These are phyloP conservation scores for Drosophila rubida DNA, from an alignment of 2,888 invertebrate genomes.

Conservation along the genomic window DNA sequence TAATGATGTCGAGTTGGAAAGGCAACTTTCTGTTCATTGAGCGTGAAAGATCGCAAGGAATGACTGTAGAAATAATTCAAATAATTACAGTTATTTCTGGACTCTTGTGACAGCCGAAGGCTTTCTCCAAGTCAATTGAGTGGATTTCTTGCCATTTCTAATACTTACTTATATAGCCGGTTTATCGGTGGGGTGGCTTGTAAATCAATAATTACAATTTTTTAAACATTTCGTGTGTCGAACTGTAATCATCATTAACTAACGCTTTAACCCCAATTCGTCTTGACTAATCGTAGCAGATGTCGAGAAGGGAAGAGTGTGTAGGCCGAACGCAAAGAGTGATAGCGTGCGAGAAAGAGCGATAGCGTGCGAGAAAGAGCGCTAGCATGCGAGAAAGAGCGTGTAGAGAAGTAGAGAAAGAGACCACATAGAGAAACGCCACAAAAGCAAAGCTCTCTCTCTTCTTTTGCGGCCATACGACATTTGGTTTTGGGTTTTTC, in stretches of 20 bases:
- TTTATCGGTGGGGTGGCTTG: neutral
- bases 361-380: too few relatives aligned
- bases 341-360: neutral
- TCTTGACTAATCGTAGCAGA: neutral
- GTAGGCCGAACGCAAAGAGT: neutral
- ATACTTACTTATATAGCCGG: neutral
- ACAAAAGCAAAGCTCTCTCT: neutral
- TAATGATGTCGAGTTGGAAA: too few relatives aligned
- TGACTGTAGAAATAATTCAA: neutral
- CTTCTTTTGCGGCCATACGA: neutral
- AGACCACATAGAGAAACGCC: neutral
- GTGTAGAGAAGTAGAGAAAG: conserved; percentile 8
- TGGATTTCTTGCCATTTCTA: neutral
- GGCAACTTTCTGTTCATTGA: neutral
- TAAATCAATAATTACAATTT: conserved; percentile 16
- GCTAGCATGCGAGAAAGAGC: neutral
- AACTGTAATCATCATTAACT: conserved; percentile 8
- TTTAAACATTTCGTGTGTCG: conserved; percentile 21
- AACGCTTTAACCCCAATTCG: conserved; percentile 26
- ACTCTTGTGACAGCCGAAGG: neutral
- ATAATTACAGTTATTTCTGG: neutral
- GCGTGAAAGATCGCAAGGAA: neutral
- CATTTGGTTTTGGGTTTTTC: neutral
- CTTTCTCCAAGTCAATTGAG: neutral
- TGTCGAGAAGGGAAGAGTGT: conserved; percentile 8